These are phyloP conservation scores for Tetanocera ferruginea DNA, from an alignment of 2,888 invertebrate genomes.

Conservation along the genomic window DNA sequence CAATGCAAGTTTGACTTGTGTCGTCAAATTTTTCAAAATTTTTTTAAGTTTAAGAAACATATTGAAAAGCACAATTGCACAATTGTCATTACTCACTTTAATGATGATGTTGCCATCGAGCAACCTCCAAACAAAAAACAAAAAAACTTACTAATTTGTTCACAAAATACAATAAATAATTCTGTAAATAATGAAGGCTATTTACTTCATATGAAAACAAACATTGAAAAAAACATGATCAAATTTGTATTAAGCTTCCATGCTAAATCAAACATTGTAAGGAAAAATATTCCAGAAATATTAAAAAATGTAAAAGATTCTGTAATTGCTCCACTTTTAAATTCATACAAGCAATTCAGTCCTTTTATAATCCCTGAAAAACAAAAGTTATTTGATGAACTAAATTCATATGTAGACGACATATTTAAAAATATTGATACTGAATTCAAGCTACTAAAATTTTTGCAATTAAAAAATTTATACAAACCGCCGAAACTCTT, in stretches of 20 bases:
- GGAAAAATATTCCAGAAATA: conserved; percentile 32
- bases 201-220: background rate
- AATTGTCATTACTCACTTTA: too few relatives aligned
- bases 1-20: conserved; percentile 3
- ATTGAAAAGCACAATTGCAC: background rate
- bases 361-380: too few relatives aligned
- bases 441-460: conserved; percentile 34
- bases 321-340: conserved; percentile 6
- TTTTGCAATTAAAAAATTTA: conserved; percentile 33
- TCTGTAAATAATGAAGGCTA: too few relatives aligned
- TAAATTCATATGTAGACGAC: background rate
- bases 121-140: too few relatives aligned
- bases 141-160: too few relatives aligned
- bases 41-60: conserved; percentile 28
- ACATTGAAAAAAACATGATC: conserved; percentile 20
- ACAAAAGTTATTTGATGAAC: background rate
- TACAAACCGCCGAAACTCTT: conserved; percentile 33
- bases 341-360: too few relatives aligned
- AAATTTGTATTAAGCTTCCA: conserved; percentile 32
- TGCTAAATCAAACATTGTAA: conserved; percentile 32
- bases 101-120: too few relatives aligned
- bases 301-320: conserved; percentile 13
- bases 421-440: conserved; percentile 31
- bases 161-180: too few relatives aligned
- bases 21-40: conserved; percentile 23